Evolutionary conservation across 2,797 vertebrate genomes (phyloP).

Genomic region (Eidolon dupreanum): DNA sequence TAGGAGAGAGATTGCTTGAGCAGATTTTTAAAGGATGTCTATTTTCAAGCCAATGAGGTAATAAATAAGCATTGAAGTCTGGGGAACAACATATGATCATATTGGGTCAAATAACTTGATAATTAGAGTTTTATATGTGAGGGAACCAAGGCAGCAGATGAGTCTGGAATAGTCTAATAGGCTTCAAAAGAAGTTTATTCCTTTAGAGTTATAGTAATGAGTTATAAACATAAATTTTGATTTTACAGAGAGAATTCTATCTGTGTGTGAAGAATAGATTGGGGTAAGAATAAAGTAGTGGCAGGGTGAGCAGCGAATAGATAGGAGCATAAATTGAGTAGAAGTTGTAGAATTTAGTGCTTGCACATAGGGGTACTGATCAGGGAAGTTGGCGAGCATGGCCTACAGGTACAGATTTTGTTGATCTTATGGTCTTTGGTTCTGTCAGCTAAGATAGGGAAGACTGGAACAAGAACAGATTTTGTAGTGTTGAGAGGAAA

Average conservation of each 20-base stretch:
- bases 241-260: constrained; percentile 14
- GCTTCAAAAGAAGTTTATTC: background rate
- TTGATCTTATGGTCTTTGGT: background rate
- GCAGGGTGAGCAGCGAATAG: background rate
- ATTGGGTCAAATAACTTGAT: background rate
- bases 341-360: background rate
- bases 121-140: background rate
- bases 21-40: background rate
- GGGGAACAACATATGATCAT: background rate
- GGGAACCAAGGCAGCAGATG: background rate
- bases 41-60: background rate
- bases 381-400: background rate
- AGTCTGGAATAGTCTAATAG: background rate
- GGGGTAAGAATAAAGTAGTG: background rate
- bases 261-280: background rate
- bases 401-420: background rate
- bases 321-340: background rate
- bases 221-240: background rate
- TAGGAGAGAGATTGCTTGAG: background rate
- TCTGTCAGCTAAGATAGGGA: background rate
- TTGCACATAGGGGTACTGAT: background rate
- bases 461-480: background rate
- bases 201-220: background rate
- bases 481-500: background rate
- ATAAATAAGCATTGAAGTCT: background rate